A percentile compares a stretch with the other conserved stretches of the same genome.
Evolutionary conservation across 2,113 vertebrate species (phyloP).

Genomic region (Eptesicus fuscus): DNA sequence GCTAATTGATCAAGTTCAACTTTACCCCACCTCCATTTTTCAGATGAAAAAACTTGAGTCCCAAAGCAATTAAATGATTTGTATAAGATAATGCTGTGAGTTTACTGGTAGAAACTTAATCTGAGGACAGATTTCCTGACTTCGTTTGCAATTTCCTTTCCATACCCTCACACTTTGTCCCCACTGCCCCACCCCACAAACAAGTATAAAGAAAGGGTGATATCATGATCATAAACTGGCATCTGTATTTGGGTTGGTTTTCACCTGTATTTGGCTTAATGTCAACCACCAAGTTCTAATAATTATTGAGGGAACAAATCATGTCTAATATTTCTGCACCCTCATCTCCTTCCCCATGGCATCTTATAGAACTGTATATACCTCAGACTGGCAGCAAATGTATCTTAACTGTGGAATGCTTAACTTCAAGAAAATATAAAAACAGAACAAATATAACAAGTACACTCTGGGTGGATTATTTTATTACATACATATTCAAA

Average conservation of each 20-base stretch:
- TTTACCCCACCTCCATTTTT: neutral
- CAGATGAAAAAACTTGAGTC: conserved; percentile 5
- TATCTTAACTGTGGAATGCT: conserved; percentile 16
- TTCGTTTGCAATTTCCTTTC: conserved; percentile 30
- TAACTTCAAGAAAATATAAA: conserved; percentile 40
- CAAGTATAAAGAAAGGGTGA: neutral
- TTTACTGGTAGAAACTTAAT: conserved; percentile 22
- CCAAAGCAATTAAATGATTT: conserved; percentile 26
- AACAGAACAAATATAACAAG: conserved; percentile 16
- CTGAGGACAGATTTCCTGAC: conserved; percentile 10
- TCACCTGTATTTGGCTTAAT: conserved; percentile 1
- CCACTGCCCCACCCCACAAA: neutral
- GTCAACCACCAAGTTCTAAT: neutral
- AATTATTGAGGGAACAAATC: conserved; percentile 5
- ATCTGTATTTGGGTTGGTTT: conserved; percentile 13
- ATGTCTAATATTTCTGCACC: neutral
- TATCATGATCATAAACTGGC: neutral
- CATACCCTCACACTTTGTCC: neutral
- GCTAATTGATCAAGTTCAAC: neutral
- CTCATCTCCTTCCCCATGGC: neutral
- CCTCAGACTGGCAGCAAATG: neutral
- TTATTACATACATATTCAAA: conserved; percentile 41
- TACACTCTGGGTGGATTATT: neutral
- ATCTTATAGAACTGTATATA: neutral
- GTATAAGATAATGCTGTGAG: neutral